These are phyloP conservation scores for Arctia plantaginis DNA, from an alignment of 2,888 invertebrate species.

Conservation along the genomic window DNA sequence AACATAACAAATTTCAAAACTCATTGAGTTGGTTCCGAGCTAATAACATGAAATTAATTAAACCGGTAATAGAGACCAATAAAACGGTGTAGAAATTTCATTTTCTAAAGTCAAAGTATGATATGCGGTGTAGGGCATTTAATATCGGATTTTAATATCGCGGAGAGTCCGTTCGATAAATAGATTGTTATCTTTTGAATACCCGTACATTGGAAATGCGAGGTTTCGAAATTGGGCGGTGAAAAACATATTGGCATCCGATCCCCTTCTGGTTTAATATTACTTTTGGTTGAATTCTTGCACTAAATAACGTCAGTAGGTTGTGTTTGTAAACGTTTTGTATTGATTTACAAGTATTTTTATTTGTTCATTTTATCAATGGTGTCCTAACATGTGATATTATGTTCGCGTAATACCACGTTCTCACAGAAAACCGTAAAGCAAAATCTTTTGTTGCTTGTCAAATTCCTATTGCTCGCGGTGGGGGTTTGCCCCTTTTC, in stretches of 20 bases:
- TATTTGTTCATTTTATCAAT: neutral
- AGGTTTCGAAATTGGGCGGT: slow-evolving; percentile 55
- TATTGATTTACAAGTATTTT: neutral
- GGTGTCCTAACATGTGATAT: too few relatives aligned
- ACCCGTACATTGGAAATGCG: slow-evolving; percentile 62
- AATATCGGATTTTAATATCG: slow-evolving; percentile 74
- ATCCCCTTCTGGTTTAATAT: slow-evolving; percentile 58
- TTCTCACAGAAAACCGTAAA: too few relatives aligned
- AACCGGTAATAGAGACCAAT: neutral
- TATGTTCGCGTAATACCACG: too few relatives aligned
- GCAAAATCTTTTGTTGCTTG: too few relatives aligned
- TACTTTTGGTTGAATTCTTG: slow-evolving; percentile 58
- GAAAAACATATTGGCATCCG: slow-evolving; percentile 64
- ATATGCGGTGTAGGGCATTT: slow-evolving; percentile 47
- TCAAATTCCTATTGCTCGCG: too few relatives aligned
- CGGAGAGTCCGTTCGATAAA: slow-evolving; percentile 65
- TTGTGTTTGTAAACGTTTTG: neutral
- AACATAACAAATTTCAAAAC: too few relatives aligned
- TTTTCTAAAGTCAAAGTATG: slow-evolving; percentile 30
- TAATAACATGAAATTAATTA: neutral
- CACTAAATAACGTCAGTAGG: slow-evolving; percentile 50
- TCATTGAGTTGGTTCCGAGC: neutral
- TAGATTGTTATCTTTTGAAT: slow-evolving; percentile 74
- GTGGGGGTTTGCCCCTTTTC: too few relatives aligned
- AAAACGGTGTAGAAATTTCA: slow-evolving; percentile 7